These are phyloP conservation scores for Chamaea fasciata DNA, from an alignment of 2,113 vertebrate species.

Conservation along the genomic window DNA sequence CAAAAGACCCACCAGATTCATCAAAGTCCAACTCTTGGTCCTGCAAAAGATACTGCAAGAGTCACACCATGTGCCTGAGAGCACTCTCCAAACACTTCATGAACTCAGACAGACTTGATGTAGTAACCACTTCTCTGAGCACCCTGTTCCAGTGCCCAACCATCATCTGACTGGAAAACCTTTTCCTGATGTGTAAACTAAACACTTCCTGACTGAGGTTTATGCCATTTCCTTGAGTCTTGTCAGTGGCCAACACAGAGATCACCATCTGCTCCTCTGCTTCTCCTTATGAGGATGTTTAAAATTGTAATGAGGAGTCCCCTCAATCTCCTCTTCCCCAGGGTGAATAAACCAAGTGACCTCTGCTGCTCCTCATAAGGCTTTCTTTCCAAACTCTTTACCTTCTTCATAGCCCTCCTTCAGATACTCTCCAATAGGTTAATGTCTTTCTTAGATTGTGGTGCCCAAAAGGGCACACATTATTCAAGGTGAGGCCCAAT, in stretches of 20 bases:
- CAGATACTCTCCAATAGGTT: not conserved
- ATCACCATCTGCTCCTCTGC: not conserved
- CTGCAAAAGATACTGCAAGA: not conserved
- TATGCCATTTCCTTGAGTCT: not conserved
- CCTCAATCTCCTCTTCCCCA: not conserved
- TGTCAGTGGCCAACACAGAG: not conserved
- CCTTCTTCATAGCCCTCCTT: not conserved
- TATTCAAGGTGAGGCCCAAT: not conserved
- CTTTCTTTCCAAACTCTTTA: not conserved
- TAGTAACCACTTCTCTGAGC: not conserved
- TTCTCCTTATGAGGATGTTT: not conserved
- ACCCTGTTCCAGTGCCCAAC: not conserved
- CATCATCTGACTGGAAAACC: not conserved
- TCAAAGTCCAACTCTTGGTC: not conserved
- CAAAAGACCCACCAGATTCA: not conserved
- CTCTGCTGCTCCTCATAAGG: not conserved
- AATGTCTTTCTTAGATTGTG: not conserved
- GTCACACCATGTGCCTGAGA: not conserved
- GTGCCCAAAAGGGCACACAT: not conserved
- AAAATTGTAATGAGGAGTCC: not conserved
- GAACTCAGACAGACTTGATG: not conserved
- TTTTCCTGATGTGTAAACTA: not conserved
- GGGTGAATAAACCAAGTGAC: not conserved
- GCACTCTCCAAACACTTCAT: not conserved
- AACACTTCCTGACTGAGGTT: not conserved